These are phyloP conservation scores for Acropora yongei DNA, from an alignment of 64 coral and sea anemone genomes.

Conservation along the genomic window DNA sequence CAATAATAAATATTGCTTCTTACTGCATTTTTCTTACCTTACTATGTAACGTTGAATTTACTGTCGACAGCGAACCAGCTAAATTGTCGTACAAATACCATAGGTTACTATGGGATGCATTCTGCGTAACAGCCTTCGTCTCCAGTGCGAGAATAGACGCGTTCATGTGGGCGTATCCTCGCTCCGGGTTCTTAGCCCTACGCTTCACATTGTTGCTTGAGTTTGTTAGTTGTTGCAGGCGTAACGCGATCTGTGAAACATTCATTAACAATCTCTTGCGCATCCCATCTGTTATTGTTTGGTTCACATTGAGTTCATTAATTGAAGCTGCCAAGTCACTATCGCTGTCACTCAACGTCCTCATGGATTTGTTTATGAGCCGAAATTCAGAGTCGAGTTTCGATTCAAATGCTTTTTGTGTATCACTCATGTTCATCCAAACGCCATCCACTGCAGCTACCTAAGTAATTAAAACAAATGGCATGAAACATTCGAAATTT, in stretches of 20 bases:
- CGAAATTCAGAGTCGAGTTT: neutral
- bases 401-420: neutral
- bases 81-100: neutral
- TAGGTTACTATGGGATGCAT: neutral
- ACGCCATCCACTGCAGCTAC: constrained; percentile 20
- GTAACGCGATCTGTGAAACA: constrained; percentile 12
- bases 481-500: no score
- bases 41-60: neutral
- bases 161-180: constrained; percentile 30
- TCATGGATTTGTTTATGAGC: constrained; percentile 14
- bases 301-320: constrained; percentile 12
- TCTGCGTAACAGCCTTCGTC: neutral
- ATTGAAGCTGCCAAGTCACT: neutral
- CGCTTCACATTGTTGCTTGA: neutral
- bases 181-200: neutral
- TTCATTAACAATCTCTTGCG: neutral
- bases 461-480: neutral
- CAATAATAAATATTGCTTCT: no score
- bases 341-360: neutral
- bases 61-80: neutral
- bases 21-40: constrained; percentile 4
- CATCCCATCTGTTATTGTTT: neutral
- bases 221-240: neutral
- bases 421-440: constrained; percentile 26
- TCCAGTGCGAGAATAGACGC: neutral